phyloP scores from a whole-genome alignment of 2,797 vertebrate species.

The Botia kubotai region DNA sequence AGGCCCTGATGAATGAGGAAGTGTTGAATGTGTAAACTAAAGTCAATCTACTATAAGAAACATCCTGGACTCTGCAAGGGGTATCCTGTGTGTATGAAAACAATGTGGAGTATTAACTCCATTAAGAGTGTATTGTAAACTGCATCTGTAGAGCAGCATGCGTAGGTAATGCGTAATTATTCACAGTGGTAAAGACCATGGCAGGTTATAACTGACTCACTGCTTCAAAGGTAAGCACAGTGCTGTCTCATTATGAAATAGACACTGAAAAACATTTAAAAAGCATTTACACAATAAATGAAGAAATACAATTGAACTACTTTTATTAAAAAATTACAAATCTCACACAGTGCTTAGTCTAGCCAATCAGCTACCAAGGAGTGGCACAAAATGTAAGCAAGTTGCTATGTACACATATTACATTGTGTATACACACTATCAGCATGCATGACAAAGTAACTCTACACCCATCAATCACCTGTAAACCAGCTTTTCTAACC shows the following conservation, averaged over 20 bases:
- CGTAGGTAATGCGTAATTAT: not conserved
- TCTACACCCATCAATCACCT: conserved; percentile 27
- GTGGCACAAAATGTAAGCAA: conserved; percentile 12
- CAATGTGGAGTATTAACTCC: not conserved
- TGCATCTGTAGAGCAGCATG: not conserved
- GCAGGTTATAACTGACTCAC: not conserved
- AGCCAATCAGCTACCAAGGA: conserved; percentile 4
- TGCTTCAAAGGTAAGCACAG: not conserved
- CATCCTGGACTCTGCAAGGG: conserved; percentile 13
- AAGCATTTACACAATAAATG: not conserved
- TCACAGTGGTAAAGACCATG: not conserved
- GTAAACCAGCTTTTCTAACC: not conserved
- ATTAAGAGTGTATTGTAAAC: not conserved
- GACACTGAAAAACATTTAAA: no score
- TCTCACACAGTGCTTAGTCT: not conserved
- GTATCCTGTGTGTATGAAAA: not conserved
- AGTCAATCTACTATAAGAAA: not conserved
- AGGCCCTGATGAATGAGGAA: conserved; percentile 10
- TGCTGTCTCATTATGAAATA: not conserved
- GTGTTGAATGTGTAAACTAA: not conserved
- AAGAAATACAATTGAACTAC: not conserved
- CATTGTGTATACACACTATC: conserved; percentile 7
- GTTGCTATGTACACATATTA: conserved; percentile 8
- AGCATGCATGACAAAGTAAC: not conserved
- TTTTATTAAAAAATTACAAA: no score